A percentile compares a stretch with the other conserved stretches of the same genome.
Conservation (phyloP, 2,113 vertebrate genomes). For the Fregata magnificens region DNA sequence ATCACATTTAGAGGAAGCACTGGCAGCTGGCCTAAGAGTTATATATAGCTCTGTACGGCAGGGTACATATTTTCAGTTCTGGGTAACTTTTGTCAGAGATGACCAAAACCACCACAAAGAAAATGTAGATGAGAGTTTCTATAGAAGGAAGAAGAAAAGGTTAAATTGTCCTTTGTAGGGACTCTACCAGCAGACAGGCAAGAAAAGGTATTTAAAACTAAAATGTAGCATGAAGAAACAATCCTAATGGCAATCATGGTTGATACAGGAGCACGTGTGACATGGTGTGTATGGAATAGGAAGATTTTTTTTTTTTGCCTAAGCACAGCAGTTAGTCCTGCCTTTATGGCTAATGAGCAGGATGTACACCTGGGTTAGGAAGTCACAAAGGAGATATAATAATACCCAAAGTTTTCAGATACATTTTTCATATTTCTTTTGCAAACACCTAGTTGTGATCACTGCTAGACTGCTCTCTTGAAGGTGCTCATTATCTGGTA, state of each 20-base stretch:
- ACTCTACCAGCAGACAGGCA: not conserved
- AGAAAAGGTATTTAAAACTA: not conserved
- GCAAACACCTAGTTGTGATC: not conserved
- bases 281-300: not conserved
- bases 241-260: not conserved
- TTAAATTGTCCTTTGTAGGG: not conserved
- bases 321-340: not conserved
- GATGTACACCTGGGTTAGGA: not conserved
- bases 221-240: not conserved
- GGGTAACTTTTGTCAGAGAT: not conserved
- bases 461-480: not conserved
- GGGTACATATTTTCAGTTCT: not conserved
- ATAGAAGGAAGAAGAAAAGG: not conserved
- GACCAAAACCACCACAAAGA: not conserved
- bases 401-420: not conserved
- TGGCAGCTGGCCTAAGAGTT: not conserved
- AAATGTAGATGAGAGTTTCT: not conserved
- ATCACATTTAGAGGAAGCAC: not conserved
- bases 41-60: not conserved
- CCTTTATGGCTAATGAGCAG: not conserved
- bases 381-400: not conserved
- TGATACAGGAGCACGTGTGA: too few species aligned
- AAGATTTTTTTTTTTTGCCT: not conserved
- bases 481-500: not conserved
- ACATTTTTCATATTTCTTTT: not conserved